These are phyloP conservation scores for Sisyra nigra DNA, from an alignment of 2,888 invertebrate species.

Conservation along the genomic window DNA sequence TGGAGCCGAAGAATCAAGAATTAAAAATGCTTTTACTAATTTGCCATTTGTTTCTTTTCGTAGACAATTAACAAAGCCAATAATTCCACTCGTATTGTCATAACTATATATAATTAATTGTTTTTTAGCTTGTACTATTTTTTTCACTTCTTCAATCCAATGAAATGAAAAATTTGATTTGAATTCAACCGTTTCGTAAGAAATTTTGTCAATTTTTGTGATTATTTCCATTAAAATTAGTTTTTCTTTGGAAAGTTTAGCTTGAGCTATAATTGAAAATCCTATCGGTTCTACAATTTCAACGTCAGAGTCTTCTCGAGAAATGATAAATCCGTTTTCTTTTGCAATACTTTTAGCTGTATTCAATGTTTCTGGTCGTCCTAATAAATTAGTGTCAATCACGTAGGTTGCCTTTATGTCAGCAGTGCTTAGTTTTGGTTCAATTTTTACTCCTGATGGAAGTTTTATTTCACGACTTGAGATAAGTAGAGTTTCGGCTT, in stretches of 20 bases:
- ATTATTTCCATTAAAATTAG: slow-evolving; percentile 36
- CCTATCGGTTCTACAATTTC: slow-evolving; percentile 27
- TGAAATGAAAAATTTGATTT: slow-evolving; percentile 18
- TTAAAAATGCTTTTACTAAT: slow-evolving; percentile 41
- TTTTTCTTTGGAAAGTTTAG: slow-evolving; percentile 33
- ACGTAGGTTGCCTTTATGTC: slow-evolving; percentile 18
- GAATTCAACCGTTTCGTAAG: too few species aligned
- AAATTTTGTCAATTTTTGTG: slow-evolving; percentile 17
- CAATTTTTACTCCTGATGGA: slow-evolving; percentile 34
- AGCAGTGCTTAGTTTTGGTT: slow-evolving; percentile 38
- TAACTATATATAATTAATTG: slow-evolving; percentile 46
- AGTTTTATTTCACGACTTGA: slow-evolving; percentile 32
- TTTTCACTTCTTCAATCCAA: slow-evolving; percentile 34
- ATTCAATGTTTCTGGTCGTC: slow-evolving; percentile 27
- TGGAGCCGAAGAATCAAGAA: slow-evolving; percentile 44
- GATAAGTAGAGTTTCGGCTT: slow-evolving; percentile 44
- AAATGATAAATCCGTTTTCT: slow-evolving; percentile 42
- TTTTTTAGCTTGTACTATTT: slow-evolving; percentile 22
- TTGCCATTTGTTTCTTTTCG: slow-evolving; percentile 48
- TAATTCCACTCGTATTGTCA: slow-evolving; percentile 33
- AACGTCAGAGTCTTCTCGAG: slow-evolving; percentile 36
- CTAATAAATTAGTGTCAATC: slow-evolving; percentile 26
- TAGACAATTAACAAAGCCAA: slow-evolving; percentile 79
- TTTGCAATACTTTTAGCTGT: slow-evolving; percentile 31
- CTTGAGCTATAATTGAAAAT: slow-evolving; percentile 33